Evolutionary conservation across 2,113 vertebrate genomes (phyloP), one percentile per base, ranked within the genome.

Genomic region (Cyanoramphus novaezelandiae): DNA sequence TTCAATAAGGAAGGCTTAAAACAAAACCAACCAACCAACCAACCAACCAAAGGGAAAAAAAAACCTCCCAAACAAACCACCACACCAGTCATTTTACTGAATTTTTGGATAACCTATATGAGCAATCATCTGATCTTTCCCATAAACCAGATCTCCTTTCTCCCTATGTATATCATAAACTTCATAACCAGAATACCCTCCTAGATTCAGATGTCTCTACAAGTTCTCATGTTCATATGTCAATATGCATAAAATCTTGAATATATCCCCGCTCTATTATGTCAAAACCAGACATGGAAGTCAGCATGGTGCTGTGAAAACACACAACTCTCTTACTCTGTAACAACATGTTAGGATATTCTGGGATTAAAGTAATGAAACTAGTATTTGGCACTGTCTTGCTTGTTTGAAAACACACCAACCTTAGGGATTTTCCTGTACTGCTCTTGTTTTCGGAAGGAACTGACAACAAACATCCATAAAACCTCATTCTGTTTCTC

Each of bases 81-180:
- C 28, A 72, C 28, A 41, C 7, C 33, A 55, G 57, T 18, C 6
- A 13, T 71, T 71, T 39, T 41, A 74, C 13, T 43, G 23, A 52
- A 37, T 59, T 79, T 86, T 49, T 6, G 62, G 35, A 28, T 67
- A 50, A 47, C 9, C 24, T 46, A 43, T 6, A 23, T 6, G 80
- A 71, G 28, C 1, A 3, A 49, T 35, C 20, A 60, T 80, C 15
- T 75, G 5, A 28, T 57, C 68, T 71, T 64, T 49, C 44, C 29
- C 41, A 8, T n/a, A 59, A 64, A 5, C 14, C 57, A 1, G 0
- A 65, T 28, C n/a, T 83, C 57, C 44, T 25, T 47, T 65, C 28
- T 60, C n/a, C 60, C 41, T 59, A 24, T 3, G 7, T 0, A 1
- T 57, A 62, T 21, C 0, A 1, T 27, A 64, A 63, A 31, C 44